Percentiles rank a stretch among this genome's conserved stretches.
phyloP scores from a whole-genome alignment of 2,113 vertebrate species.

The Rhabdomys dilectus region DNA sequence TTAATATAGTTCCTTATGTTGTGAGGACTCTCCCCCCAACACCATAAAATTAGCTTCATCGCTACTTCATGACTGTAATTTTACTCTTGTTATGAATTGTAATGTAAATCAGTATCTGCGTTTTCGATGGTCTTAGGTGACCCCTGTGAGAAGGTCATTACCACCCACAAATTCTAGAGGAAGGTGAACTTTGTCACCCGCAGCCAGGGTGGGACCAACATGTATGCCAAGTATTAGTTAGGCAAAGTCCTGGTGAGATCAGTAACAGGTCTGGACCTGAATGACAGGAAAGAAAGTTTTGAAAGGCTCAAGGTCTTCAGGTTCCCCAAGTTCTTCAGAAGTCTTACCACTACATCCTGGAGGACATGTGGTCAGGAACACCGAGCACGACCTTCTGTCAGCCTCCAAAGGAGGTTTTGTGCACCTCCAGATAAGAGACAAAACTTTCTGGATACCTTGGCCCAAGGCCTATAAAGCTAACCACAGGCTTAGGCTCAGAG shows the following conservation, averaged over 20 bases:
- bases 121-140: neutral
- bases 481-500: neutral
- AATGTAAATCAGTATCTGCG: neutral
- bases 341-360: neutral
- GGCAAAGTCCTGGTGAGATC: neutral
- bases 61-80: neutral
- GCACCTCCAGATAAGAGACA: neutral
- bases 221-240: accelerated
- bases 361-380: accelerated
- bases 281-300: neutral
- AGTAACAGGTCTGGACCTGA: neutral
- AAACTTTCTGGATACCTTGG: neutral
- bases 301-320: neutral
- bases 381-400: accelerated
- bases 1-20: neutral
- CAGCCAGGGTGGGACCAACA: neutral
- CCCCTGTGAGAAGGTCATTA: too few relatives aligned
- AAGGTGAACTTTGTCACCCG: neutral
- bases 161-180: neutral
- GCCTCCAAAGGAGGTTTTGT: neutral
- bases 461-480: neutral
- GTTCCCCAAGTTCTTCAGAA: neutral
- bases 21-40: neutral
- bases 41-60: neutral
- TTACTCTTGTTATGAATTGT: neutral